Evolutionary conservation across 2,797 vertebrate genomes (phyloP).

Genomic region (Chiloscyllium punctatum): DNA sequence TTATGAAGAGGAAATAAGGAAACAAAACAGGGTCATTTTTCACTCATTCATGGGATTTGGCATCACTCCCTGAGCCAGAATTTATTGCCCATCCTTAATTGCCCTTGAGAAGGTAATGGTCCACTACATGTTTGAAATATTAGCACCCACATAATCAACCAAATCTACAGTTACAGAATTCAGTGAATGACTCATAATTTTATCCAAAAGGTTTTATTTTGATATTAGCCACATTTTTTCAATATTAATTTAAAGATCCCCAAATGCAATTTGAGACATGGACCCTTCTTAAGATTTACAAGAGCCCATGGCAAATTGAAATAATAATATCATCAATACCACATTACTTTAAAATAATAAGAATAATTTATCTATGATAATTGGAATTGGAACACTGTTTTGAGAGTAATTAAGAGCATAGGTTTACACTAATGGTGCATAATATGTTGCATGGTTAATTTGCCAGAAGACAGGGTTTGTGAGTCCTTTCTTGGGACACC

Average conservation of each 20-base stretch:
- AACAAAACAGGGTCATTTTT: no score
- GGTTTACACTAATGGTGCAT: no score
- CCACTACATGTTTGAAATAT: background rate
- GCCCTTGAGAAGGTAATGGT: no score
- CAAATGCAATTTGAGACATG: background rate
- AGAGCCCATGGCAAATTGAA: no score
- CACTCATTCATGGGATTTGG: no score
- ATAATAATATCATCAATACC: background rate
- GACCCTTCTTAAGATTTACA: no score
- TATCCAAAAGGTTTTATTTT: background rate
- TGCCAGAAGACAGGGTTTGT: background rate
- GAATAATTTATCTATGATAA: background rate
- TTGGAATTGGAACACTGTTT: background rate
- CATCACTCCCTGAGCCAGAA: no score
- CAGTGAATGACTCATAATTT: background rate
- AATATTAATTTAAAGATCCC: background rate
- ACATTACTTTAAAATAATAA: background rate
- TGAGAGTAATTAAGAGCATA: background rate
- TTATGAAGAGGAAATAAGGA: no score
- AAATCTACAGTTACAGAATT: background rate
- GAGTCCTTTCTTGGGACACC: background rate
- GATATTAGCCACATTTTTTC: background rate
- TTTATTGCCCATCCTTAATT: no score
- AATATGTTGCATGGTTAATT: background rate
- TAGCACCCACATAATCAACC: background rate